Conservation (phyloP, 2,888 invertebrate species). For the Polydrusus pterygomalis region DNA sequence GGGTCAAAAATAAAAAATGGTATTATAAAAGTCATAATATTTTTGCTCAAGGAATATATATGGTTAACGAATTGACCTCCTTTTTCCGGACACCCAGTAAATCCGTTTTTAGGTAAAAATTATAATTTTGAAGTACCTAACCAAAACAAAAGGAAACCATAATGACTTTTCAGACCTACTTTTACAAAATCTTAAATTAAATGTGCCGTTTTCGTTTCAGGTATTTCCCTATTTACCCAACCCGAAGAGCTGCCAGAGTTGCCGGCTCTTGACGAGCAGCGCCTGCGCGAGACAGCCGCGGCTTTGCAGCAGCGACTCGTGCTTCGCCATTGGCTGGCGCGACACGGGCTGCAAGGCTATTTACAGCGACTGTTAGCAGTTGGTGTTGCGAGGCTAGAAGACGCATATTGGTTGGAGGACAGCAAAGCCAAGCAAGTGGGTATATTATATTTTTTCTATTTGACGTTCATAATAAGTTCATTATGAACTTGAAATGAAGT, state of each 20-base stretch:
- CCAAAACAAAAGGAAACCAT: no score
- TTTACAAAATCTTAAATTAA: no score
- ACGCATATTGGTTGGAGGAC: constrained; percentile 92
- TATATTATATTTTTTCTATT: not conserved
- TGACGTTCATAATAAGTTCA: no score
- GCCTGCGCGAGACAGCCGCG: constrained; percentile 86
- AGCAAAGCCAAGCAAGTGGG: constrained; percentile 79
- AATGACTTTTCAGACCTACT: no score
- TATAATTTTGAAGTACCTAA: no score
- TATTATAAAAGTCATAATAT: no score
- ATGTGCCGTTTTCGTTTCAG: constrained; percentile 71
- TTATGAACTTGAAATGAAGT: no score
- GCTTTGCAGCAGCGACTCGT: constrained; percentile 89
- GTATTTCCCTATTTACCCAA: constrained; percentile 88
- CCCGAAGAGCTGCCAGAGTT: constrained; percentile 87
- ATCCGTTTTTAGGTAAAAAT: no score
- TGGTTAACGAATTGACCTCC: no score
- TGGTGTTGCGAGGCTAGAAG: constrained; percentile 90
- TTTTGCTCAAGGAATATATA: no score
- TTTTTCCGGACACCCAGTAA: no score
- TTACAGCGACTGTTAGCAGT: constrained; percentile 85
- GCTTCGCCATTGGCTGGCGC: constrained; percentile 88
- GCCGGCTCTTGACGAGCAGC: constrained; percentile 88
- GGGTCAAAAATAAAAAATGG: no score
- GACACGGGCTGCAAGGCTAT: constrained; percentile 82